Conservation (phyloP, 2,113 vertebrate species). For the Noctilio leporinus region DNA sequence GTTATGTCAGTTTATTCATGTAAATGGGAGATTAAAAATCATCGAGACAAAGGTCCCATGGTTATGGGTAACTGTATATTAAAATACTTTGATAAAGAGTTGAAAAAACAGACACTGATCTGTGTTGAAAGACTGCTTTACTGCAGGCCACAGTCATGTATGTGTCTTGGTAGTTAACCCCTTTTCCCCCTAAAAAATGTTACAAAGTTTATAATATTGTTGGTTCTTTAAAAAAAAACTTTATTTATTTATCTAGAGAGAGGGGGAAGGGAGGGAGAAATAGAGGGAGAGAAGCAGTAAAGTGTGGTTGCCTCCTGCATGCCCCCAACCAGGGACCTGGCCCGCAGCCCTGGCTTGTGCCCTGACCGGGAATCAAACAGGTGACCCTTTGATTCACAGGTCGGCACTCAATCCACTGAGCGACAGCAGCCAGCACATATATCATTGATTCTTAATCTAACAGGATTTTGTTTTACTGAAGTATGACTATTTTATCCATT, state of each 20-base stretch:
- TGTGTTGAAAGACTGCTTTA: neutral
- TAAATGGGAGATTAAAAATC: neutral
- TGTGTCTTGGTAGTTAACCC: neutral
- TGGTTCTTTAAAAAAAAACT: too few species aligned
- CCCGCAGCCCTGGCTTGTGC: too few species aligned
- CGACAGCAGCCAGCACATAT: too few species aligned
- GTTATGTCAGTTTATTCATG: neutral
- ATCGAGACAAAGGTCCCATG: neutral
- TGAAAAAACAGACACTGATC: neutral
- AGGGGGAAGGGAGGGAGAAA: too few species aligned
- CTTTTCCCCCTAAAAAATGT: neutral
- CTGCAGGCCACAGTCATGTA: neutral
- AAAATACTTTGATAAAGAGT: neutral
- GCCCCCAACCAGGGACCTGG: too few species aligned
- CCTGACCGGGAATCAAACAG: too few species aligned
- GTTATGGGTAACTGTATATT: neutral
- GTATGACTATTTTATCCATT: neutral
- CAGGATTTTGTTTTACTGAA: neutral
- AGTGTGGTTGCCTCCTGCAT: too few species aligned
- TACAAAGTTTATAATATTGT: neutral
- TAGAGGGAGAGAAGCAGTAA: too few species aligned
- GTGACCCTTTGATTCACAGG: too few species aligned
- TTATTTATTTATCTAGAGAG: too few species aligned
- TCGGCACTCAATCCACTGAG: too few species aligned
- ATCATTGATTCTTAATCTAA: neutral